Evolutionary conservation across 2,888 invertebrate species (phyloP).

Genomic region (Eristalis intricaria): DNA sequence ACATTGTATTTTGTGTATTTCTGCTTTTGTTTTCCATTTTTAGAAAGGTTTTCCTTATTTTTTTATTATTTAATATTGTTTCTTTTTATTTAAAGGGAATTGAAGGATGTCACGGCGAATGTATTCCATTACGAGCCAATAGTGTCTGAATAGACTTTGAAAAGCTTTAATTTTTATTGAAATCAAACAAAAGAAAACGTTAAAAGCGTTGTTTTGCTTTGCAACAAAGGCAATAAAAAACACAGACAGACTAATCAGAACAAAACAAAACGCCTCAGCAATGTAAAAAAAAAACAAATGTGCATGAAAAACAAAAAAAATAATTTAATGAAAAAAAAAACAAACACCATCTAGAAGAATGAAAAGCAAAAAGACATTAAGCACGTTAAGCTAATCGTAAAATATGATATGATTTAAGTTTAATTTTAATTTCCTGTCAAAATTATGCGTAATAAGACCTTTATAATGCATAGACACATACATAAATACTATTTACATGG

Average conservation of each 20-base stretch:
- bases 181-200: conserved; percentile 17
- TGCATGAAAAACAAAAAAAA: conserved; percentile 61
- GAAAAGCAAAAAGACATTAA: conserved; percentile 69
- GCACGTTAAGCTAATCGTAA: conserved; percentile 65
- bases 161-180: conserved; percentile 44
- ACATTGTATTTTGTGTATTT: conserved; percentile 35
- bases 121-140: conserved; percentile 84
- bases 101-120: conserved; percentile 83
- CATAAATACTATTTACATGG: not conserved
- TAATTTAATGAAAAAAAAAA: conserved; percentile 19
- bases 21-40: conserved; percentile 64
- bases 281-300: conserved; percentile 20
- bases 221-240: not conserved
- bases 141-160: conserved; percentile 81
- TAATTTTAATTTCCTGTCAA: conserved; percentile 33
- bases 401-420: conserved; percentile 46
- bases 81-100: conserved; percentile 80
- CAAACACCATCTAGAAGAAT: conserved; percentile 48
- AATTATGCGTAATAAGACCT: conserved; percentile 35
- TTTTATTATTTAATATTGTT: conserved; percentile 75
- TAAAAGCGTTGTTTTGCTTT: not conserved
- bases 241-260: conserved; percentile 18
- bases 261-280: conserved; percentile 28
- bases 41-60: conserved; percentile 66
- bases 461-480: conserved; percentile 10